Conservation (phyloP, 2,797 vertebrate genomes). For the Scarus forsteni region DNA sequence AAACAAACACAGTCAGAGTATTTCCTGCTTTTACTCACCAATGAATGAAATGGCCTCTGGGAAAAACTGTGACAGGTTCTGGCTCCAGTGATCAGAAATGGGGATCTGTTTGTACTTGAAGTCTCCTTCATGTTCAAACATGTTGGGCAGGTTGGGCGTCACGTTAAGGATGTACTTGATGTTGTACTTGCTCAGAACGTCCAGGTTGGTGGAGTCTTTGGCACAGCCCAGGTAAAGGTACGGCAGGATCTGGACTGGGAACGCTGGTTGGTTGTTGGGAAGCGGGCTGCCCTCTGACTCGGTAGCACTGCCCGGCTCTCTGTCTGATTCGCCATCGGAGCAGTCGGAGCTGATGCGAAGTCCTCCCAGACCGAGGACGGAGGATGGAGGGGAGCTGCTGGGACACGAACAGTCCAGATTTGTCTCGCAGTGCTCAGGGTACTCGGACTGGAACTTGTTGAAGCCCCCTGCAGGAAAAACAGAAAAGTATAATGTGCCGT, state of each 20-base stretch:
- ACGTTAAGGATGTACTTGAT: conserved; percentile 99
- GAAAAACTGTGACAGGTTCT: conserved; percentile 99
- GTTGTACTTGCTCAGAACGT: conserved; percentile 95
- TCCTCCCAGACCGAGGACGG: conserved; percentile 94
- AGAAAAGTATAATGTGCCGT: neutral
- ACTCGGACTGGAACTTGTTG: conserved; percentile 96
- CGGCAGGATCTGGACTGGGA: conserved; percentile 97
- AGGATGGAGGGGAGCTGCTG: conserved; percentile 92
- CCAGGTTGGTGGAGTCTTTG: conserved; percentile 98
- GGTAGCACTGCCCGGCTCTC: conserved; percentile 95
- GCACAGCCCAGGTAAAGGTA: conserved; percentile 98
- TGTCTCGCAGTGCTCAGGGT: conserved; percentile 96
- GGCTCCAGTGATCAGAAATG: conserved; percentile 99
- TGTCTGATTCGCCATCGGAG: conserved; percentile 95
- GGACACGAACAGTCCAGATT: conserved; percentile 93
- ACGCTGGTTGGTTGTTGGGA: conserved; percentile 95
- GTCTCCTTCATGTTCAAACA: conserved; percentile 96
- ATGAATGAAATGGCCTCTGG: conserved; percentile 99
- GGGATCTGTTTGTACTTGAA: conserved; percentile 99
- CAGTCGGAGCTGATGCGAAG: conserved; percentile 96
- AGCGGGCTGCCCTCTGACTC: conserved; percentile 96
- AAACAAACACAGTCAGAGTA: neutral
- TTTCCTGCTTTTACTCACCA: conserved; percentile 85
- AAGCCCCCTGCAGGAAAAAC: conserved; percentile 85
- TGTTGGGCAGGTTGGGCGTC: conserved; percentile 98